Evolutionary conservation across 2,113 vertebrate species (phyloP).

Genomic region (Todiramphus saurophagus): DNA sequence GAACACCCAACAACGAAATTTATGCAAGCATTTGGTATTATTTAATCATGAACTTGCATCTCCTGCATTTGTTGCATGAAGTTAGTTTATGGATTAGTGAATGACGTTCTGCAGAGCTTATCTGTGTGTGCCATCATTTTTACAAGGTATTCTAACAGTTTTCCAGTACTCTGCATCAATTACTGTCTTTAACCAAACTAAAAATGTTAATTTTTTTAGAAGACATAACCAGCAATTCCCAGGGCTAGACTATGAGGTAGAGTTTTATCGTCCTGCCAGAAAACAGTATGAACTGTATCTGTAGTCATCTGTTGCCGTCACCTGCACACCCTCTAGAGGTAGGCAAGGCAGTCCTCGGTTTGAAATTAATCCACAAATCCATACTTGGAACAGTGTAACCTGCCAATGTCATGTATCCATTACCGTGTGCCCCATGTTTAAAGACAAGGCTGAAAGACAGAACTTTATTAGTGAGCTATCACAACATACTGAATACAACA

Average conservation of each 20-base stretch:
- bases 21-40: background rate
- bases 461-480: background rate
- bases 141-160: background rate
- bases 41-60: background rate
- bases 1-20: background rate
- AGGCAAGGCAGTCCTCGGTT: slow-evolving; percentile 15
- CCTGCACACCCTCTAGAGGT: slow-evolving; percentile 61
- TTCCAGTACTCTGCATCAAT: background rate
- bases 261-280: background rate
- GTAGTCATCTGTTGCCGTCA: slow-evolving; percentile 16
- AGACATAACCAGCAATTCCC: background rate
- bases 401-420: background rate
- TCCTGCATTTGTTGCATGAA: background rate
- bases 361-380: background rate
- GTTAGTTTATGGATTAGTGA: background rate
- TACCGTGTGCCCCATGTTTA: background rate
- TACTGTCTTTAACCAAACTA: background rate
- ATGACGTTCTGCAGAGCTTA: background rate
- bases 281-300: background rate
- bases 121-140: background rate
- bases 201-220: background rate
- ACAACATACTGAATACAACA: background rate
- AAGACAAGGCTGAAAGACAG: background rate
- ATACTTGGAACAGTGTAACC: background rate
- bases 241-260: background rate